Percentiles rank a stretch among this genome's conserved stretches.
Evolutionary conservation across 2,888 invertebrate species (phyloP).

Genomic region (Catonia carolina): DNA sequence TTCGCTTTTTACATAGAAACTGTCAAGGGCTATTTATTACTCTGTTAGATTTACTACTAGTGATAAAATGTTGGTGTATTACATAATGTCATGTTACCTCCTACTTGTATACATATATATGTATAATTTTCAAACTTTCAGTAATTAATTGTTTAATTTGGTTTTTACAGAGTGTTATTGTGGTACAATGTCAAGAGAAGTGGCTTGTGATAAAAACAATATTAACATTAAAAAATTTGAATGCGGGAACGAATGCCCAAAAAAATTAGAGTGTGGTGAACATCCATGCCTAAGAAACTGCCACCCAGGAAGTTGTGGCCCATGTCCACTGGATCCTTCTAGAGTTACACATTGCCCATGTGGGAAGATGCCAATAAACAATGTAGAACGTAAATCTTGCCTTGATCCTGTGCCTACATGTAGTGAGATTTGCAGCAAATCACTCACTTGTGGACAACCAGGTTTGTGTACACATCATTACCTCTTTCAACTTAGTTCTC

Average conservation of each 20-base stretch:
- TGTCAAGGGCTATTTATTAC: no score
- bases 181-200: conserved; percentile 53
- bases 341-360: conserved; percentile 67
- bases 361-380: conserved; percentile 54
- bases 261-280: conserved; percentile 56
- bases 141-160: no score
- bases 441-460: conserved; percentile 43
- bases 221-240: conserved; percentile 45
- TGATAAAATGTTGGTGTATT: no score
- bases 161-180: conserved; percentile 75
- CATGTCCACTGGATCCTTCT: conserved; percentile 56
- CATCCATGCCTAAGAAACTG: conserved; percentile 64
- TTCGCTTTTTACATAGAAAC: no score
- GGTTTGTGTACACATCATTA: conserved; percentile 36
- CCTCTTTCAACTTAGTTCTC: not conserved
- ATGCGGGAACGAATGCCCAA: conserved; percentile 57
- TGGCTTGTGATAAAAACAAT: conserved; percentile 54
- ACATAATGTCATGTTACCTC: no score
- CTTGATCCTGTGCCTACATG: conserved; percentile 78
- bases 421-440: conserved; percentile 51
- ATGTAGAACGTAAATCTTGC: conserved; percentile 58
- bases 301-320: conserved; percentile 53
- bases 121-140: no score
- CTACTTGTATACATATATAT: no score
- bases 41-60: no score